Percentiles rank a stretch among this genome's conserved stretches.
phyloP scores from a whole-genome alignment of 2,888 invertebrate genomes.

The Prostheceraeus crozeri region DNA sequence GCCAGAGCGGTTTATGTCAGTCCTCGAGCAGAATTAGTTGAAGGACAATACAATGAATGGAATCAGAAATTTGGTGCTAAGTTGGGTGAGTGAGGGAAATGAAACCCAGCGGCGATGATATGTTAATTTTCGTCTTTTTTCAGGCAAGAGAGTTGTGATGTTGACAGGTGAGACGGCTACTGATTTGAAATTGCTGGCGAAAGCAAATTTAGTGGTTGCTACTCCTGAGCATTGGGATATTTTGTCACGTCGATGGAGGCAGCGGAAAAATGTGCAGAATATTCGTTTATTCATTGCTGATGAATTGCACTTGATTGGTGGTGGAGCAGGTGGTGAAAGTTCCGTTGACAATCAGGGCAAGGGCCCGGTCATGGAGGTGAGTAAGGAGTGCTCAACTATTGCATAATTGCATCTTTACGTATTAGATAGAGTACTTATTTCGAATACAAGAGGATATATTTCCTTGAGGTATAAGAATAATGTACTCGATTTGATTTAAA shows the following conservation, averaged over 20 bases:
- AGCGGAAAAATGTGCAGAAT: constrained; percentile 93
- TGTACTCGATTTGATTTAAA: no score
- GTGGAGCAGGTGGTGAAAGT: constrained; percentile 57
- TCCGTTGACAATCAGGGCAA: neutral
- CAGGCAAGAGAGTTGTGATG: constrained; percentile 70
- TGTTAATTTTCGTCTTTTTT: no score
- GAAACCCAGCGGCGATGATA: no score
- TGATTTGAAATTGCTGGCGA: constrained; percentile 75
- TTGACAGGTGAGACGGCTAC: constrained; percentile 94
- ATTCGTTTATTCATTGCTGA: constrained; percentile 91
- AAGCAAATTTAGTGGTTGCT: constrained; percentile 66
- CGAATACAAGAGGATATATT: no score
- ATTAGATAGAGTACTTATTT: no score
- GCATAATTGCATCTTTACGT: no score
- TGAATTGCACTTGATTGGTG: constrained; percentile 71
- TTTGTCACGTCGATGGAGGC: constrained; percentile 93
- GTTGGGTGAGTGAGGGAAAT: no score
- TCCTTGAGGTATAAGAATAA: no score
- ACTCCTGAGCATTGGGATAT: constrained; percentile 99
- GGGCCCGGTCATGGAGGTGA: neutral
- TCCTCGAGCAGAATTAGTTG: constrained; percentile 78
- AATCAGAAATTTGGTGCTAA: constrained; percentile 69
- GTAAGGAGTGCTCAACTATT: no score
- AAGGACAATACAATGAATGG: constrained; percentile 76
- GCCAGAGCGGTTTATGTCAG: constrained; percentile 84